A percentile compares a stretch with the other conserved stretches of the same genome.
These are phyloP conservation scores for Mormyrus iriodes DNA, from an alignment of 2,113 vertebrate species.

Conservation along the genomic window DNA sequence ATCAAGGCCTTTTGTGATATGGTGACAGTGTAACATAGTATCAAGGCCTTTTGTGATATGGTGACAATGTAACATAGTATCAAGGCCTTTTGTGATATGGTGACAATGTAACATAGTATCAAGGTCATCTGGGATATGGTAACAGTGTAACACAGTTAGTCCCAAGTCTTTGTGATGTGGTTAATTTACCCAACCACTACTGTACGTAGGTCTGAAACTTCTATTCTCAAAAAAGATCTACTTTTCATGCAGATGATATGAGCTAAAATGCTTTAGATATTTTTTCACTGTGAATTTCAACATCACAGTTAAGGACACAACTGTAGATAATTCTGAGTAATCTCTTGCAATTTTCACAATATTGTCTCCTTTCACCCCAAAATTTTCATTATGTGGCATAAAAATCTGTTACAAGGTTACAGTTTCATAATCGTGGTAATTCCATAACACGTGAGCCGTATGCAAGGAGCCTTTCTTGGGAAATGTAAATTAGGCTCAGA, in stretches of 20 bases:
- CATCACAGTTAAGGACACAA: neutral
- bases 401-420: neutral
- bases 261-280: neutral
- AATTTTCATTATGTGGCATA: neutral
- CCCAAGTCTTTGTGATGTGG: neutral
- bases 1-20: no score
- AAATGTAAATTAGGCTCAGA: neutral
- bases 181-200: neutral
- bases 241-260: neutral
- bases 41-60: no score
- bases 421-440: neutral
- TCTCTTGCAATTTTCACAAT: neutral
- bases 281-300: neutral
- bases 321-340: neutral
- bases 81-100: neutral
- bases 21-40: neutral
- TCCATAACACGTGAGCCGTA: neutral
- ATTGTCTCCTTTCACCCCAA: neutral
- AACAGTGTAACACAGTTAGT: neutral
- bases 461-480: neutral
- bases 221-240: neutral
- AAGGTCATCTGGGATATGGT: no score
- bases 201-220: neutral
- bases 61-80: neutral
- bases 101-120: neutral